Evolutionary conservation across 2,113 vertebrate genomes (phyloP), one percentile per base, ranked within the genome.

Genomic region (Calyptommatus sinebrachiatus): DNA sequence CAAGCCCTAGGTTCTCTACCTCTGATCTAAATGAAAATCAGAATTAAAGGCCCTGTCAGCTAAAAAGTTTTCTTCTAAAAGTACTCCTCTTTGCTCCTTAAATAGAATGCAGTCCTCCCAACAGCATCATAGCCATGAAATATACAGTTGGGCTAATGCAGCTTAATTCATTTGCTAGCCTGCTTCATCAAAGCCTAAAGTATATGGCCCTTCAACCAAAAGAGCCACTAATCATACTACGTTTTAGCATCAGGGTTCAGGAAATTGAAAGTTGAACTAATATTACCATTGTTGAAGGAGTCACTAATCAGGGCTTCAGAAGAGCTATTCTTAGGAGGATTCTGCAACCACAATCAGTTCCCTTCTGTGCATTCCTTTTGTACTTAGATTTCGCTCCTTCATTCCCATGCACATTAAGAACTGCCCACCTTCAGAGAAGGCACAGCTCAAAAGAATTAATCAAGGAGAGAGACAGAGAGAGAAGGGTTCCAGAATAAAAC

Each of bases 111-210:
- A 57, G 26, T 79, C 48, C 78, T 77, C 71, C 72, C 85, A 71
- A 41, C 22, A 81, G 12, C 10, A 31, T 16, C 57, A 73, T 79
- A 70, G n/a, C 71, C 77, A 2, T 31, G 41, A 83, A 77, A 67
- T 81, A 89, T 62, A 50, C 31, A 82, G 45, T 82, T n/a, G 84
- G 20, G 69, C 28, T 24, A 74, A 83, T 21, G 50, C 53, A 12
- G 20, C 66, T 76, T 84, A 57, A 78, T 70, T 60, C 50, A n/a
- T 57, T 70, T 31, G 21, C 48, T 57, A 21, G 29, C n/a, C 14
- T 71, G 31, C 69, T 84, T 80, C 76, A 77, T 81, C 76, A 61
- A 0, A 1, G 76, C 10, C 22, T 69, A 71, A 28, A 50, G 73
- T 83, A 71, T 77, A 16, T 12, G 4, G 74, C 50, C 50, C 68